These are phyloP conservation scores for Aethes cnicana DNA, from an alignment of 2,888 invertebrate genomes.

Conservation along the genomic window DNA sequence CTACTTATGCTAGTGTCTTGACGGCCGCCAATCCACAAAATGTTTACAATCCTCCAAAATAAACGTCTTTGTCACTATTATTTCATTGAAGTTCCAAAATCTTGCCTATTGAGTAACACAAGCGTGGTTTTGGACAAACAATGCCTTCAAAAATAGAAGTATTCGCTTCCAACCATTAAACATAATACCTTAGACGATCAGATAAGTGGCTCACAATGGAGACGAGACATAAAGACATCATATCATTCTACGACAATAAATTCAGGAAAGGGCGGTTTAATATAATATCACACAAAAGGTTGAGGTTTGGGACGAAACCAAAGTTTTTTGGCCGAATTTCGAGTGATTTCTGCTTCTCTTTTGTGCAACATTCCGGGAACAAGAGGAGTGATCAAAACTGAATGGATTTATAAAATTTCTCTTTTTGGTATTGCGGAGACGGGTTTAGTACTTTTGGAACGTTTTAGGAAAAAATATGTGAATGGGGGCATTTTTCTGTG, in stretches of 20 bases:
- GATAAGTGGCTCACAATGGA: constrained; percentile 77
- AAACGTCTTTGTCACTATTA: neutral
- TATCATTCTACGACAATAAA: constrained; percentile 79
- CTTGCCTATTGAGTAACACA: constrained; percentile 9
- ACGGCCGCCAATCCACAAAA: too few relatives aligned
- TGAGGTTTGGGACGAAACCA: constrained; percentile 61
- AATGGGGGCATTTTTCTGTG: constrained; percentile 48
- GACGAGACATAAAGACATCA: constrained; percentile 78
- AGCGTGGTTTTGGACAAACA: constrained; percentile 29
- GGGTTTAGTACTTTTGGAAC: constrained; percentile 28
- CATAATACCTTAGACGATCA: constrained; percentile 71
- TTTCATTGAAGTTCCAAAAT: constrained; percentile 6
- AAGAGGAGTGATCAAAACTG: constrained; percentile 78
- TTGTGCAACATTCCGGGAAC: constrained; percentile 68
- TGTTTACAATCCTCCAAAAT: neutral
- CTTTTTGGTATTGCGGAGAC: constrained; percentile 13
- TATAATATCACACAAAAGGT: constrained; percentile 66
- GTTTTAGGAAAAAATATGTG: neutral
- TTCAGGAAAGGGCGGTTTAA: constrained; percentile 73
- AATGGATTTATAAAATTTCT: constrained; percentile 34
- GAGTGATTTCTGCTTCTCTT: constrained; percentile 57
- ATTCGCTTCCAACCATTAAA: constrained; percentile 56
- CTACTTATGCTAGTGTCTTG: too few relatives aligned
- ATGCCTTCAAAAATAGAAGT: constrained; percentile 37
- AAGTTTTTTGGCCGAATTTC: constrained; percentile 55